Conservation (phyloP, 2,797 vertebrate genomes). For the Cebuella pygmaea region DNA sequence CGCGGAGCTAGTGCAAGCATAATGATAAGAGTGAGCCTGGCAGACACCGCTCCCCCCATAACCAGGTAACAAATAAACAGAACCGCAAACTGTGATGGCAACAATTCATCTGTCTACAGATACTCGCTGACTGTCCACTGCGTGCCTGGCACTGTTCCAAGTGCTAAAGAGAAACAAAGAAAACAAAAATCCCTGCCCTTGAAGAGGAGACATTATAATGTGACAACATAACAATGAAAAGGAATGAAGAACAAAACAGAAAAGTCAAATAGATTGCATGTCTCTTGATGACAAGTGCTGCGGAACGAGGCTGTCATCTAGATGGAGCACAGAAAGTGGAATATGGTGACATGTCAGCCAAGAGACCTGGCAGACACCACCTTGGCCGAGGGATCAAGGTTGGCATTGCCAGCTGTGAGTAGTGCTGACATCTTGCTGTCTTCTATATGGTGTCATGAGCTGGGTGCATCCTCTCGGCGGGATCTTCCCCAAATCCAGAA, state of each 20-base stretch:
- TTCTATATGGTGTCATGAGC: neutral
- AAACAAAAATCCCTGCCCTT: neutral
- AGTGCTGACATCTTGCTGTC: accelerated
- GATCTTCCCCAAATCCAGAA: neutral
- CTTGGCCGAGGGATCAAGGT: too few species aligned
- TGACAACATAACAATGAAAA: neutral
- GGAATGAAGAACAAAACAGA: neutral
- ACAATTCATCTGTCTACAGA: accelerated
- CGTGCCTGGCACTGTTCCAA: neutral
- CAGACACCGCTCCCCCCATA: accelerated
- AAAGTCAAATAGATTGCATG: accelerated
- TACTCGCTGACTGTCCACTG: neutral
- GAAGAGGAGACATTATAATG: neutral
- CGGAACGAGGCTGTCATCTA: accelerated
- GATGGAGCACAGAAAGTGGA: too few species aligned
- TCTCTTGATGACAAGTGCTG: accelerated
- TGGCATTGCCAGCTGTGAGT: neutral
- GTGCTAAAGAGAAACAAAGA: neutral
- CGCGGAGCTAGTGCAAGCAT: accelerated
- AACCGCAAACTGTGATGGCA: accelerated
- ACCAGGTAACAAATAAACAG: neutral
- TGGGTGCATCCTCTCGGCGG: accelerated
- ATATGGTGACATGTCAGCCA: accelerated
- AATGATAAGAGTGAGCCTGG: neutral
- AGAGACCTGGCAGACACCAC: neutral